Conservation (phyloP, 2,113 vertebrate genomes). For the Steatornis caripensis region DNA sequence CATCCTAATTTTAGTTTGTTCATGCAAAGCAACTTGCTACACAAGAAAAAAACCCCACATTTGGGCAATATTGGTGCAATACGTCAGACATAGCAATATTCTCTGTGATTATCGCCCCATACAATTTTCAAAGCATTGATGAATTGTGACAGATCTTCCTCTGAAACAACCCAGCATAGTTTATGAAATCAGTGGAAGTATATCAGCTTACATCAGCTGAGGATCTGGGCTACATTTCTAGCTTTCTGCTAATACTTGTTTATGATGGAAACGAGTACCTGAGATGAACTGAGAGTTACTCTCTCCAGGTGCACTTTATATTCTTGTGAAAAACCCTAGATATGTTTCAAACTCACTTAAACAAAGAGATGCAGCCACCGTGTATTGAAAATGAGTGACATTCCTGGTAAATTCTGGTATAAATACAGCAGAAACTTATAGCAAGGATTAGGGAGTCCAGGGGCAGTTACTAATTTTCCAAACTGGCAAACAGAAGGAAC, state of each 20-base stretch:
- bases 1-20: slow-evolving; percentile 52
- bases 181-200: slow-evolving; percentile 36
- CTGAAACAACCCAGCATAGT: slow-evolving; percentile 41
- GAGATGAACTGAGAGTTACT: neutral
- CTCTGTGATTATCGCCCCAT: slow-evolving; percentile 54
- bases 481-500: neutral
- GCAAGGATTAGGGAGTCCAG: neutral
- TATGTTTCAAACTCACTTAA: neutral
- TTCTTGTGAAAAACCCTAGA: neutral
- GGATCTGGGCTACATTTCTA: slow-evolving; percentile 24
- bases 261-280: neutral
- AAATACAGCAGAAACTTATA: neutral
- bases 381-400: neutral
- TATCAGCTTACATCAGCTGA: slow-evolving; percentile 32
- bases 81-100: slow-evolving; percentile 62
- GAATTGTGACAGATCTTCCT: slow-evolving; percentile 50
- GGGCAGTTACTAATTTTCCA: neutral
- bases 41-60: neutral
- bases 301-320: neutral
- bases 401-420: neutral
- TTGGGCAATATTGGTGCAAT: slow-evolving; percentile 64
- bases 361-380: neutral
- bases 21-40: slow-evolving; percentile 4
- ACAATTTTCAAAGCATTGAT: slow-evolving; percentile 62
- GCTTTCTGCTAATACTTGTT: slow-evolving; percentile 13